These are phyloP conservation scores for Epinephelus fuscoguttatus DNA, from an alignment of 2,113 vertebrate genomes.

Conservation along the genomic window DNA sequence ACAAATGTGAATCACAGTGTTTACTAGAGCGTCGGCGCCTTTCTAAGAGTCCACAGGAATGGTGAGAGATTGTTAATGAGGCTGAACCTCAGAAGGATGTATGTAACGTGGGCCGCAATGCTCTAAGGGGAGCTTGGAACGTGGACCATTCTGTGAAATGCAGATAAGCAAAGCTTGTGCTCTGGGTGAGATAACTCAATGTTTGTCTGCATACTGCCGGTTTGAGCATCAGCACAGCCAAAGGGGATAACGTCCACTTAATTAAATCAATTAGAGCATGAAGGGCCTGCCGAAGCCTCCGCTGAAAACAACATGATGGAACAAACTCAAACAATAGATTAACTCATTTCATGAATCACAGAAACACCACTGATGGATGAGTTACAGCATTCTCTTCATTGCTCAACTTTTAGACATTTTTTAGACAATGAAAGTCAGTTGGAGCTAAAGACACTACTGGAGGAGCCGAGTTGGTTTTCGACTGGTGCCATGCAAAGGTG, in stretches of 20 bases:
- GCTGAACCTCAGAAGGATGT: slow-evolving; percentile 45
- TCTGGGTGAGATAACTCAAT: slow-evolving; percentile 48
- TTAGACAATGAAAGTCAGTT: not conserved
- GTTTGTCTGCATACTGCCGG: slow-evolving; percentile 42
- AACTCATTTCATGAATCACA: slow-evolving; percentile 38
- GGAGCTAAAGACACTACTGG: not conserved
- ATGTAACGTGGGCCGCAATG: slow-evolving; percentile 41
- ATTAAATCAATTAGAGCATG: slow-evolving; percentile 81
- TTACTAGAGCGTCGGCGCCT: slow-evolving; percentile 27
- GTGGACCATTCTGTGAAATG: slow-evolving; percentile 61
- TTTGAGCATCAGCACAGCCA: slow-evolving; percentile 59
- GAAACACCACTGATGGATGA: not conserved
- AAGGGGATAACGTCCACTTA: slow-evolving; percentile 67
- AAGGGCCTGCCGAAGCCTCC: slow-evolving; percentile 55
- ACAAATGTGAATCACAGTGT: slow-evolving; percentile 48
- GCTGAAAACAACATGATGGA: slow-evolving; percentile 49
- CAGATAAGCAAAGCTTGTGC: slow-evolving; percentile 61
- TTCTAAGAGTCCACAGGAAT: slow-evolving; percentile 15
- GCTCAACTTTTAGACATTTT: not conserved
- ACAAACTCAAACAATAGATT: slow-evolving; percentile 52
- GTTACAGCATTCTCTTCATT: not conserved
- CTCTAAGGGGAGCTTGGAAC: slow-evolving; percentile 55
- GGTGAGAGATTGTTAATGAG: slow-evolving; percentile 45
- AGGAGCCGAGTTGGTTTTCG: not conserved
- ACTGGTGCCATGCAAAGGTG: too few relatives aligned